A percentile compares a stretch with the other conserved stretches of the same genome.
phyloP scores from a whole-genome alignment of 2,888 invertebrate species.

The Parnassius smintheus region DNA sequence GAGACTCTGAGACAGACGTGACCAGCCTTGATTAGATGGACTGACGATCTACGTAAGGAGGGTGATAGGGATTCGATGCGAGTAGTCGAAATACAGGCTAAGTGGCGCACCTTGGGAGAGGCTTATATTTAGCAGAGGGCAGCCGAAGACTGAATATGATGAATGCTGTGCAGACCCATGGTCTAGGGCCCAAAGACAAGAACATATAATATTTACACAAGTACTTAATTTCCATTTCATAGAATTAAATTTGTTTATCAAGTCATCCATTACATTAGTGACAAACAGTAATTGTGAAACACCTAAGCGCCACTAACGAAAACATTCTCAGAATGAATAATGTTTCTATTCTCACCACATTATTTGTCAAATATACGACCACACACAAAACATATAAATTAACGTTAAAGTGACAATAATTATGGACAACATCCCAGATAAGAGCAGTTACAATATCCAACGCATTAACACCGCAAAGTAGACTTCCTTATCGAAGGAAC shows the following conservation, averaged over 20 bases:
- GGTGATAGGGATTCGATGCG: no score
- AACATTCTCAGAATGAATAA: constrained; percentile 8
- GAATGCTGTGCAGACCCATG: no score
- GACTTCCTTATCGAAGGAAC: constrained; percentile 13
- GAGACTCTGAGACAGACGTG: no score
- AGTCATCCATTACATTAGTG: neutral
- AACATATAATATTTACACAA: no score
- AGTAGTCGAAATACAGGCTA: no score
- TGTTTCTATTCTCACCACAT: constrained; percentile 21
- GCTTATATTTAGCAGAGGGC: no score
- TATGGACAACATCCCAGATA: constrained; percentile 35
- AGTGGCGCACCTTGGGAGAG: no score
- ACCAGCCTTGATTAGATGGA: no score
- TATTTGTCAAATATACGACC: constrained; percentile 36
- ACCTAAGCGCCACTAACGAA: neutral
- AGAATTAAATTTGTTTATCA: neutral
- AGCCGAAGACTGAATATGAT: no score
- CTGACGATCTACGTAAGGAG: no score
- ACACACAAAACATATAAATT: constrained; percentile 41
- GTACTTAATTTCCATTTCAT: no score
- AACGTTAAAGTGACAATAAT: constrained; percentile 40
- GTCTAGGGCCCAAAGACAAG: no score
- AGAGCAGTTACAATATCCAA: constrained; percentile 24
- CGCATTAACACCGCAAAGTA: constrained; percentile 28
- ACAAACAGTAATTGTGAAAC: neutral